A percentile compares a stretch with the other conserved stretches of the same genome.
Evolutionary conservation across 2,888 invertebrate species (phyloP).

Genomic region (Candidula unifasciata): DNA sequence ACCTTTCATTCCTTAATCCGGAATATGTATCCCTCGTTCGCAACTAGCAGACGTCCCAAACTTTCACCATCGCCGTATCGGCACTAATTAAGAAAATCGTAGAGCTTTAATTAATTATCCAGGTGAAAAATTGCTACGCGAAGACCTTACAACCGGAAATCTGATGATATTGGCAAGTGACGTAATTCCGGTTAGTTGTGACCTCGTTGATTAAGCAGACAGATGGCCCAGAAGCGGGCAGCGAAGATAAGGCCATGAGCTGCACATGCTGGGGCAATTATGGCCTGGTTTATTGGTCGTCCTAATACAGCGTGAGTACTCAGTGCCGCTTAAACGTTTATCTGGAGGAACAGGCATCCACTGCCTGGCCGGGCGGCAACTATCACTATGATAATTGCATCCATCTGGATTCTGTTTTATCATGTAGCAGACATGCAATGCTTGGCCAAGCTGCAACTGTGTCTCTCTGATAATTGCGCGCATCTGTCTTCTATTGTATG

Average conservation of each 20-base stretch:
- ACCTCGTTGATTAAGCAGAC: conserved; percentile 2
- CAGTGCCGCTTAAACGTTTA: neutral
- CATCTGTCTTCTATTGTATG: too few species aligned
- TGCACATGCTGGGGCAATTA: neutral
- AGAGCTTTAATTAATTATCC: neutral
- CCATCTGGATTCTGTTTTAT: neutral
- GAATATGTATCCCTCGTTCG: too few species aligned
- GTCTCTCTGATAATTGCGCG: too few species aligned
- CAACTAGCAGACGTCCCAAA: too few species aligned
- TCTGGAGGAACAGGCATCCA: neutral
- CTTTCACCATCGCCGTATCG: too few species aligned
- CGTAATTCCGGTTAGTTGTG: conserved; percentile 1
- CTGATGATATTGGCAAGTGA: neutral
- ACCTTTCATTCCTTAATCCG: too few species aligned
- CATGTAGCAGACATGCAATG: too few species aligned
- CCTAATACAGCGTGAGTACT: neutral
- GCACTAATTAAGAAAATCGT: too few species aligned
- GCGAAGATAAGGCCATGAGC: conserved; percentile 3
- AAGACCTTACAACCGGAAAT: neutral
- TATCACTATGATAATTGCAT: neutral
- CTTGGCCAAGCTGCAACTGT: too few species aligned
- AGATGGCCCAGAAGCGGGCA: conserved; percentile 5
- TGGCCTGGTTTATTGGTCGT: neutral
- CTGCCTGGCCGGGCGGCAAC: neutral
- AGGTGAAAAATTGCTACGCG: neutral